phyloP scores from a whole-genome alignment of 2,113 vertebrate species.

The Glaucomys volans region DNA sequence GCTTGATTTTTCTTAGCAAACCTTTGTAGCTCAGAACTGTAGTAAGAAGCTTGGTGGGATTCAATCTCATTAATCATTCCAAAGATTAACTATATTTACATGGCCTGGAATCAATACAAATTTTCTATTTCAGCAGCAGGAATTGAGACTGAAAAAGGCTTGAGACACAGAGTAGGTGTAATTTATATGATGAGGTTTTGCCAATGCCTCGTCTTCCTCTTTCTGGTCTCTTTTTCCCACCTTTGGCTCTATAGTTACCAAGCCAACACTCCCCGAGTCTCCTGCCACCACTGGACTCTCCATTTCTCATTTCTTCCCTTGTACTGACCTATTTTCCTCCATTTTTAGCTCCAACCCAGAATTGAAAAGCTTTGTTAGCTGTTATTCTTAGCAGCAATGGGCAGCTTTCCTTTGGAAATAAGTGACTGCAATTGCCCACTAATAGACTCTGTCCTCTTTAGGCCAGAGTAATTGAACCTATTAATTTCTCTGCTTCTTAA shows the following conservation, averaged over 20 bases:
- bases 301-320: slow-evolving; percentile 41
- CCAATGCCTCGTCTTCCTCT: background rate
- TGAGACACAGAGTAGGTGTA: background rate
- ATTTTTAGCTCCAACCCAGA: slow-evolving; percentile 46
- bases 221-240: background rate
- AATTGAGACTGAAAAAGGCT: slow-evolving; percentile 46
- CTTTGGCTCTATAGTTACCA: background rate
- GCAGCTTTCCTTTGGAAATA: slow-evolving; percentile 55
- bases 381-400: slow-evolving; percentile 45
- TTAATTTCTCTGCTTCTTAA: slow-evolving; percentile 41
- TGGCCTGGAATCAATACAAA: background rate
- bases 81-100: slow-evolving; percentile 45
- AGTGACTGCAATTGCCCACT: slow-evolving; percentile 21
- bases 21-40: background rate
- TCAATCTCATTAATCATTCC: slow-evolving; percentile 34
- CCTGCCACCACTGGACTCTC: background rate
- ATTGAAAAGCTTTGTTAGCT: slow-evolving; percentile 53
- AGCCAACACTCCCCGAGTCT: background rate
- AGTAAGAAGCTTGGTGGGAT: background rate
- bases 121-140: background rate
- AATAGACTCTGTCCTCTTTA: slow-evolving; percentile 43
- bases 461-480: slow-evolving; percentile 58
- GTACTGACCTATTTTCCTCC: slow-evolving; percentile 61
- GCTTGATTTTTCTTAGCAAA: background rate
- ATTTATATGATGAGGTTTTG: background rate